phyloP scores from a whole-genome alignment of 2,113 vertebrate genomes.

The Xiphias gladius region DNA sequence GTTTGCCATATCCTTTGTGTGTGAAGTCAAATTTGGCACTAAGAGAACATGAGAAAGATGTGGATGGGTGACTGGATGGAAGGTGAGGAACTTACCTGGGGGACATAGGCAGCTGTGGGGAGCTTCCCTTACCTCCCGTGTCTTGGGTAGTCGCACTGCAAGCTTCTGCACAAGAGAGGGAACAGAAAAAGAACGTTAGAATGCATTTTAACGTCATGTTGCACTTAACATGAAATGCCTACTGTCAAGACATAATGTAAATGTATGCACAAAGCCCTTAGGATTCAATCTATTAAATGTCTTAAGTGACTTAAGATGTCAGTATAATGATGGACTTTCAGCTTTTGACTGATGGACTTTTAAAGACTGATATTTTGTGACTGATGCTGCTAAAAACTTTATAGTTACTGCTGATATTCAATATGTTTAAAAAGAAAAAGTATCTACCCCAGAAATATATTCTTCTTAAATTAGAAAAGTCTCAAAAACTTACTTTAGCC shows the following conservation, averaged over 20 bases:
- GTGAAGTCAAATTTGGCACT: neutral
- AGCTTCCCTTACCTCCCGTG: slow-evolving; percentile 77
- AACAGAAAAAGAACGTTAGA: slow-evolving; percentile 14
- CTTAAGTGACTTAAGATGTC: no score
- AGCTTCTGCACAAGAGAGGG: slow-evolving; percentile 76
- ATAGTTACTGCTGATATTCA: no score
- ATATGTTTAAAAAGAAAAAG: no score
- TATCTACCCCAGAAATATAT: no score
- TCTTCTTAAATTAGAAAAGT: no score
- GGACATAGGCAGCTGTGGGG: slow-evolving; percentile 83
- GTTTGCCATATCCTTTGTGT: neutral
- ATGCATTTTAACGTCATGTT: neutral
- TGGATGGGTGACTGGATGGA: neutral
- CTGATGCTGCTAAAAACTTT: no score
- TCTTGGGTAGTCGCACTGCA: slow-evolving; percentile 80
- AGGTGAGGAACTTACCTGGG: slow-evolving; percentile 77
- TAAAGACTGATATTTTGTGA: no score
- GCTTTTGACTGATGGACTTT: no score
- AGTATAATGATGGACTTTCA: no score
- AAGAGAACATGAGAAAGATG: neutral
- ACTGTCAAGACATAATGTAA: neutral
- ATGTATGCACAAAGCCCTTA: neutral
- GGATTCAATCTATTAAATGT: no score
- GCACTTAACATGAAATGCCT: neutral
- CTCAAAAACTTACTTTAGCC: no score